Evolutionary conservation across 2,113 vertebrate species (phyloP).

Genomic region (Gadus macrocephalus): DNA sequence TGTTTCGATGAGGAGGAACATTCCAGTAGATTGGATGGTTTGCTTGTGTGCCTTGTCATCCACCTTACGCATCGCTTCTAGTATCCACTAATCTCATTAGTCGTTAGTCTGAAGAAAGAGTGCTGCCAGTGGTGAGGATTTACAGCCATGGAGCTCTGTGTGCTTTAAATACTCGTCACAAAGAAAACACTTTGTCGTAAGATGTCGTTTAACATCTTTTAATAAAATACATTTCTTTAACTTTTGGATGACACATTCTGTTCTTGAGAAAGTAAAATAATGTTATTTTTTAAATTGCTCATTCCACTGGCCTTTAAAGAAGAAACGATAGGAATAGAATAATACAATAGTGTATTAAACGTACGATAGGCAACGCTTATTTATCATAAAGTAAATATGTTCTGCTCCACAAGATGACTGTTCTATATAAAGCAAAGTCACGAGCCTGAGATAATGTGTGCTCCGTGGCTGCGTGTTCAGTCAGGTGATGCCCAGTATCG

Average conservation of each 20-base stretch:
- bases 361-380: not conserved
- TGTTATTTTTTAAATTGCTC: no score
- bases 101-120: not conserved
- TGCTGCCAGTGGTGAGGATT: not conserved
- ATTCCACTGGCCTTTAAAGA: constrained; percentile 1
- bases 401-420: not conserved
- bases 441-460: not conserved
- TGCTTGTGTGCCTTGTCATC: no score
- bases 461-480: no score
- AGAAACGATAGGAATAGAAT: constrained; percentile 40
- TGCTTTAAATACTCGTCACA: not conserved
- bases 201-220: not conserved
- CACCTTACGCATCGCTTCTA: no score
- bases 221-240: not conserved
- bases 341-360: constrained; percentile 5
- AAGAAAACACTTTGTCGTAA: no score
- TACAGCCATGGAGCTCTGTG: not conserved
- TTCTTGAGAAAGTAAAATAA: no score
- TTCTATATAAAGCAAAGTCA: not conserved
- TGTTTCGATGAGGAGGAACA: no score
- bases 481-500: not conserved
- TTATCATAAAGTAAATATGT: not conserved
- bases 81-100: no score
- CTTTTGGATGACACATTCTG: no score
- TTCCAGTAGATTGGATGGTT: no score